phyloP scores from a whole-genome alignment of 2,797 vertebrate genomes.

The Amblyraja radiata region DNA sequence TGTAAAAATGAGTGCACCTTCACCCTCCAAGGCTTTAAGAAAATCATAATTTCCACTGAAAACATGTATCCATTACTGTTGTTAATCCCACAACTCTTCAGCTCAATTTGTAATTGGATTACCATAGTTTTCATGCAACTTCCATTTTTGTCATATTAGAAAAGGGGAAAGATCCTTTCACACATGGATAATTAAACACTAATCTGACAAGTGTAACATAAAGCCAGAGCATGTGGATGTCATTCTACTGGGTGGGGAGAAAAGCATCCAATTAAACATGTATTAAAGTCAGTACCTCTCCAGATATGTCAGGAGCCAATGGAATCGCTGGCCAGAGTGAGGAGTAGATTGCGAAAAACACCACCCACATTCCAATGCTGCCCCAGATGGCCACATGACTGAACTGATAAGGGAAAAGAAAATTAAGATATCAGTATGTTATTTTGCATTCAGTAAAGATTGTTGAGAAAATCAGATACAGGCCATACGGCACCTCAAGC shows the following conservation, averaged over 20 bases:
- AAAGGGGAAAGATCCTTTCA: background rate
- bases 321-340: constrained; percentile 89
- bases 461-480: background rate
- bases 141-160: background rate
- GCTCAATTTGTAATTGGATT: constrained; percentile 13
- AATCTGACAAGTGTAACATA: background rate
- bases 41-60: background rate
- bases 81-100: background rate
- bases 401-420: constrained; percentile 65
- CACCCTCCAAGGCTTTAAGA: background rate
- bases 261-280: too few relatives aligned
- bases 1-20: background rate
- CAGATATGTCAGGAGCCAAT: constrained; percentile 95
- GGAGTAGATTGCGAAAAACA: constrained; percentile 93
- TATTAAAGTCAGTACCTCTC: constrained; percentile 73
- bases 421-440: background rate
- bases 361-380: constrained; percentile 90
- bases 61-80: background rate
- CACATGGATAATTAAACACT: background rate
- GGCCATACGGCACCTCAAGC: too few relatives aligned
- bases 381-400: constrained; percentile 98
- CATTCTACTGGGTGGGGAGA: too few relatives aligned
- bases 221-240: background rate
- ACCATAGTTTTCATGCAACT: background rate
- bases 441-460: background rate